These are phyloP conservation scores for Dicycla oo DNA, from an alignment of 2,888 invertebrate species.

Conservation along the genomic window DNA sequence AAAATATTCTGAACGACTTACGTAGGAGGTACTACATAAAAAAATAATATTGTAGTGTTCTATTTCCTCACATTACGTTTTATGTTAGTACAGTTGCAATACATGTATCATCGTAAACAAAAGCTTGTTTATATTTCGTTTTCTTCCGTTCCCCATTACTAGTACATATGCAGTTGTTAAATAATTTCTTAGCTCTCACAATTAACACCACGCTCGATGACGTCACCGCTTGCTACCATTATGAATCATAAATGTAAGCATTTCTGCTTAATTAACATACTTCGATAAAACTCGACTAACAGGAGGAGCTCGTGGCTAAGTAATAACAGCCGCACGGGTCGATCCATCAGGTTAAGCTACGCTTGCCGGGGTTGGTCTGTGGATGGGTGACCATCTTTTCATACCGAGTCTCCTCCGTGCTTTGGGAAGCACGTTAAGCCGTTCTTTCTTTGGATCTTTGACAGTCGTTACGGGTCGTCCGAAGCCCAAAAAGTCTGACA, in stretches of 20 bases:
- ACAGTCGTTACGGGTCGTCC: no score
- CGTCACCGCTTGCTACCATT: slow-evolving; percentile 62
- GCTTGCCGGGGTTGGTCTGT: no score
- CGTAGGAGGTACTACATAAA: neutral
- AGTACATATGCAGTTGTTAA: slow-evolving; percentile 47
- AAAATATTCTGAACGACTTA: neutral
- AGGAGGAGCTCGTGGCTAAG: no score
- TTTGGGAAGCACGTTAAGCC: no score
- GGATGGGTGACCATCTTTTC: no score
- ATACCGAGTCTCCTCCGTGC: no score
- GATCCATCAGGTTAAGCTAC: no score
- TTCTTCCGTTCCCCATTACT: slow-evolving; percentile 38
- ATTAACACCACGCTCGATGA: slow-evolving; percentile 61
- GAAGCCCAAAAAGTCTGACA: no score
- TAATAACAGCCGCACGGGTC: no score
- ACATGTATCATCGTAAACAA: slow-evolving; percentile 39
- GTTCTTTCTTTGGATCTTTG: no score
- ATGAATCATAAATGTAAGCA: slow-evolving; percentile 67
- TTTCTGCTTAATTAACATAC: slow-evolving; percentile 68
- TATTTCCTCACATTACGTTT: neutral
- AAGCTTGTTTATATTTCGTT: slow-evolving; percentile 44
- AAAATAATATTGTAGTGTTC: neutral
- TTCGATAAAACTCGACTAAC: slow-evolving; percentile 60
- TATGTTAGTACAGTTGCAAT: slow-evolving; percentile 15
- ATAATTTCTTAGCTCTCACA: slow-evolving; percentile 65